Evolutionary conservation across 2,888 invertebrate genomes (phyloP).

Genomic region (Formica aserva): DNA sequence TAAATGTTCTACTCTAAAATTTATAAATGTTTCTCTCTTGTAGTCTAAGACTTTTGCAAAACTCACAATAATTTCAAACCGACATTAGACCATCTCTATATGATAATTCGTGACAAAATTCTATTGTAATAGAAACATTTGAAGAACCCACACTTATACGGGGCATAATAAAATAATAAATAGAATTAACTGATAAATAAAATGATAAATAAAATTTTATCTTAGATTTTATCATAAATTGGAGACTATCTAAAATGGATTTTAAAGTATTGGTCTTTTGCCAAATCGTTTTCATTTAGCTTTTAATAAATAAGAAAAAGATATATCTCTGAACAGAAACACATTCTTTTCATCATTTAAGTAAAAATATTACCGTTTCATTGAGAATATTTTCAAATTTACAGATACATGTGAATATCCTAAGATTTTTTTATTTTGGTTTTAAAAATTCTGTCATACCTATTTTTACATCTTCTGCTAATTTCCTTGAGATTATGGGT

Average conservation of each 20-base stretch:
- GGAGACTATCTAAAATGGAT: background rate
- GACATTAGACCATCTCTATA: too few species aligned
- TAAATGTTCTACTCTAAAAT: too few species aligned
- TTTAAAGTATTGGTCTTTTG: background rate
- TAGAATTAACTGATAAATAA: background rate
- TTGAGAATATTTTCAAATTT: background rate
- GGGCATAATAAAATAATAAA: too few species aligned
- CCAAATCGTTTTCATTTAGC: background rate
- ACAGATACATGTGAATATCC: background rate
- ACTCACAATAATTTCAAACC: too few species aligned
- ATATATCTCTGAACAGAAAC: background rate
- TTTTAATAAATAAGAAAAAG: background rate
- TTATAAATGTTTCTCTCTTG: too few species aligned
- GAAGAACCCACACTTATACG: background rate
- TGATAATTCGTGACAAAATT: too few species aligned
- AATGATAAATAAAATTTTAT: background rate
- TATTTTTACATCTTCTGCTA: constrained; percentile 85
- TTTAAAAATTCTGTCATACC: constrained; percentile 74
- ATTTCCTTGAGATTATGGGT: constrained; percentile 86
- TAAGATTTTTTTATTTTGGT: background rate
- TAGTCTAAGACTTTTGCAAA: too few species aligned
- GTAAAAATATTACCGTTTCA: background rate
- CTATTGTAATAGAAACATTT: background rate
- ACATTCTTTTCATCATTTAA: background rate
- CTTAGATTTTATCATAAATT: background rate